phyloP scores from a whole-genome alignment of 37 sponge, comb jelly and placozoan species.

The Petrosia ficiformis region DNA sequence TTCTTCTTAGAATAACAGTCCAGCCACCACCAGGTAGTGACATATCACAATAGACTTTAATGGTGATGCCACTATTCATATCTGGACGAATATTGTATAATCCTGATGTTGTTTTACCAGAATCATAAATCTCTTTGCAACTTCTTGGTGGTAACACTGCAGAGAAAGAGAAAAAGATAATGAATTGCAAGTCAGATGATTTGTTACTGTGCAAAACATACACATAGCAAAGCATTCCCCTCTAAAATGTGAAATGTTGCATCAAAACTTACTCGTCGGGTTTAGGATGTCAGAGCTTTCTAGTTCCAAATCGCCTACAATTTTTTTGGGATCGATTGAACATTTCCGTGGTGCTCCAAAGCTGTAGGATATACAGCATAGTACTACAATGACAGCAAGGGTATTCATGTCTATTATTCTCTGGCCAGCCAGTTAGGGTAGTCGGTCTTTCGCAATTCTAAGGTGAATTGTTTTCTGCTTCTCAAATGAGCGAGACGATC shows the following conservation, averaged over 20 bases:
- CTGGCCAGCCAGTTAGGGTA: too few relatives aligned
- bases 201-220: too few relatives aligned
- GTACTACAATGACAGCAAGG: neutral
- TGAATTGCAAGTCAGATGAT: neutral
- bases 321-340: neutral
- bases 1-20: constrained; percentile 63
- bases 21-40: constrained; percentile 48
- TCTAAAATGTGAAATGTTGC: too few relatives aligned
- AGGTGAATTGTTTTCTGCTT: too few relatives aligned
- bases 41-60: constrained; percentile 68
- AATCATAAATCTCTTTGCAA: constrained; percentile 52
- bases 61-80: constrained; percentile 11
- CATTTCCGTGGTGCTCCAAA: neutral
- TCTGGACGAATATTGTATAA: constrained; percentile 44
- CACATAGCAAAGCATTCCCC: too few relatives aligned
- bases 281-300: too few relatives aligned
- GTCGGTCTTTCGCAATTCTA: too few relatives aligned
- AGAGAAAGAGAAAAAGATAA: constrained; percentile 4
- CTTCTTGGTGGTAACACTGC: constrained; percentile 37
- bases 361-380: neutral
- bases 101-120: constrained; percentile 27
- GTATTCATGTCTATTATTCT: too few relatives aligned
- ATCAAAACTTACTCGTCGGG: too few relatives aligned
- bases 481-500: too few relatives aligned
- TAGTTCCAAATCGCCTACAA: neutral